Conservation (phyloP, 1,140 invertebrate species). For the Drosophila tani region DNA sequence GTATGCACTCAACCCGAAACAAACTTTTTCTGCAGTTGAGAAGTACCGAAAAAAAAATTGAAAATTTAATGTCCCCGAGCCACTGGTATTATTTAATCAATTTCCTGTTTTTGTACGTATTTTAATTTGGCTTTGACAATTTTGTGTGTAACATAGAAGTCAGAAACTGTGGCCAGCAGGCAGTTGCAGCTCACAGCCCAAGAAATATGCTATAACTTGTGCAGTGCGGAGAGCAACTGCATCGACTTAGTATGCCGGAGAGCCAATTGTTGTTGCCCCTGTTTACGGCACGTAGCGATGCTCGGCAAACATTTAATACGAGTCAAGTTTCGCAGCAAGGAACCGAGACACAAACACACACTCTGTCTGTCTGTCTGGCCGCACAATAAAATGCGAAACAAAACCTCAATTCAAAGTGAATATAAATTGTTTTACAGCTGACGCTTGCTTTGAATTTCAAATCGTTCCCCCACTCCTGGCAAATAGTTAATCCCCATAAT, state of each 20-base stretch:
- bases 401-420: slow-evolving; percentile 83
- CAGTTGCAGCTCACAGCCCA: not conserved
- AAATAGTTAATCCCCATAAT: slow-evolving; percentile 30
- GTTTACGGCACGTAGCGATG: slow-evolving; percentile 76
- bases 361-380: slow-evolving; percentile 23
- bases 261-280: slow-evolving; percentile 62
- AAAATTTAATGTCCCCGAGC: slow-evolving; percentile 12
- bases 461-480: slow-evolving; percentile 55
- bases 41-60: slow-evolving; percentile 7
- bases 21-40: slow-evolving; percentile 30
- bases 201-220: slow-evolving; percentile 26
- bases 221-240: slow-evolving; percentile 24
- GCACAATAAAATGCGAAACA: slow-evolving; percentile 75
- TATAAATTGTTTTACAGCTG: slow-evolving; percentile 84
- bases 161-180: slow-evolving; percentile 8
- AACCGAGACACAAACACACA: slow-evolving; percentile 49
- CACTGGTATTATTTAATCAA: not conserved
- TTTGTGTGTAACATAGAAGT: slow-evolving; percentile 2
- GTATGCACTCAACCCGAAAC: slow-evolving; percentile 15
- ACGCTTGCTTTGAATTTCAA: slow-evolving; percentile 81
- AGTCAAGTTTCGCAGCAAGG: slow-evolving; percentile 70
- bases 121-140: slow-evolving; percentile 8
- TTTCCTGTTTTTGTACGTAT: slow-evolving; percentile 1
- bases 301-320: slow-evolving; percentile 79
- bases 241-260: slow-evolving; percentile 56